Evolutionary conservation across 2,888 invertebrate species (phyloP).

Genomic region (Tipula vernalis): DNA sequence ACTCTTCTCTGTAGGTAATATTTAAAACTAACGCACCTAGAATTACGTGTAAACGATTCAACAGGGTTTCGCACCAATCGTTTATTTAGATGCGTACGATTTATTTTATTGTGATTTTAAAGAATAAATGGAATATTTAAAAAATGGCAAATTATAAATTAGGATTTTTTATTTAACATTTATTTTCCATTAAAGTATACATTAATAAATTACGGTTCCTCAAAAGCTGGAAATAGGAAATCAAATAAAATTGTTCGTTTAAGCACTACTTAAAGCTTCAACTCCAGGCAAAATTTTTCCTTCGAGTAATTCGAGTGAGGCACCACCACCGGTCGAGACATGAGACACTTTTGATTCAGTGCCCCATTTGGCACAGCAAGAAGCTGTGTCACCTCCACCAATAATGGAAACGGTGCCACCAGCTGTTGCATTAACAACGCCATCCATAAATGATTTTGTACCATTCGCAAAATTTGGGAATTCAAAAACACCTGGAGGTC

Average conservation of each 20-base stretch:
- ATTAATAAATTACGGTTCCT: neutral
- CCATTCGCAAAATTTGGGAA: slow-evolving; percentile 87
- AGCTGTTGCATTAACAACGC: slow-evolving; percentile 78
- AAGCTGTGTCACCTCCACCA: slow-evolving; percentile 95
- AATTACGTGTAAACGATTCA: neutral
- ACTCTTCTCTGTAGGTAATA: neutral
- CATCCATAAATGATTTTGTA: slow-evolving; percentile 87
- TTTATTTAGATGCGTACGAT: neutral
- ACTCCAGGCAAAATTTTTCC: slow-evolving; percentile 84
- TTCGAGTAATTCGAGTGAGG: slow-evolving; percentile 80
- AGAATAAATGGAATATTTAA: neutral
- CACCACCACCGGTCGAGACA: slow-evolving; percentile 88
- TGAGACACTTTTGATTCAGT: slow-evolving; percentile 93
- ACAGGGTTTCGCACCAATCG: neutral
- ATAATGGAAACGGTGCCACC: slow-evolving; percentile 80
- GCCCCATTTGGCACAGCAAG: slow-evolving; percentile 91
- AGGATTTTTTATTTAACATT: neutral
- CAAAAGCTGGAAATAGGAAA: neutral
- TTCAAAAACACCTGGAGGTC: slow-evolving; percentile 98
- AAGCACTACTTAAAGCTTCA: slow-evolving; percentile 46
- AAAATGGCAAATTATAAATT: neutral
- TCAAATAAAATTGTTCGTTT: neutral
- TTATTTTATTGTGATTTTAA: neutral
- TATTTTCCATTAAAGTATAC: neutral
- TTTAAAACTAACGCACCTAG: neutral